Percentiles rank a stretch among this genome's conserved stretches.
Conservation (phyloP, 2,797 vertebrate genomes). For the Tenualosa thibaudeaui region DNA sequence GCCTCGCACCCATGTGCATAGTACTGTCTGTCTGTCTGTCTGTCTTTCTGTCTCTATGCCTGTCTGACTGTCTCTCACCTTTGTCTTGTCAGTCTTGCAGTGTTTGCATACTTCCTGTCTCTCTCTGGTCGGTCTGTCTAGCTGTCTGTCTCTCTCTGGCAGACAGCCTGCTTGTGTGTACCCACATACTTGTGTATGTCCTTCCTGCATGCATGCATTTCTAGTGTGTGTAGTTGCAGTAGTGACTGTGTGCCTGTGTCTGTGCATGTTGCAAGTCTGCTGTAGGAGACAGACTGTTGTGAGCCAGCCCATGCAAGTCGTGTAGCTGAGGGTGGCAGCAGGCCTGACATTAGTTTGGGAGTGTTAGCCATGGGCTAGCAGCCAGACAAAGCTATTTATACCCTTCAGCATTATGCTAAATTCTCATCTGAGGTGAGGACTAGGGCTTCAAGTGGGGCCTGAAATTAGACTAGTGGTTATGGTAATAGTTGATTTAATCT, state of each 20-base stretch:
- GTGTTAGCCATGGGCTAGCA: background rate
- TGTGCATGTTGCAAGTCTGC: background rate
- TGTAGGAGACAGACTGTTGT: background rate
- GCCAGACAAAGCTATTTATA: background rate
- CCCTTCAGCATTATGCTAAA: background rate
- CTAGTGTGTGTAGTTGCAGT: background rate
- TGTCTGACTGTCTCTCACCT: background rate
- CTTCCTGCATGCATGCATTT: background rate
- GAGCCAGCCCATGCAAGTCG: background rate
- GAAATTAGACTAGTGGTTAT: too few relatives aligned
- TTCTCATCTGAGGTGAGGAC: background rate
- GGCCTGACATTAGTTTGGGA: background rate
- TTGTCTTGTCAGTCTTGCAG: background rate
- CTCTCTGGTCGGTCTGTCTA: constrained; percentile 12
- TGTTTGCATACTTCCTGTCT: constrained; percentile 14
- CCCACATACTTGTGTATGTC: background rate
- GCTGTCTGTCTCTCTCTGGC: background rate
- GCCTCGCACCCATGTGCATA: background rate
- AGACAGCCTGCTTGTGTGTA: background rate
- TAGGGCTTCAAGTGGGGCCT: too few relatives aligned
- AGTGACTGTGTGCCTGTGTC: background rate
- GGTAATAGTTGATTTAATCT: too few relatives aligned
- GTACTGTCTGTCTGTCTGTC: background rate
- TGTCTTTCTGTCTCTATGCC: background rate
- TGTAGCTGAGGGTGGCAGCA: background rate